A percentile compares a stretch with the other conserved stretches of the same genome.
Evolutionary conservation across 2,888 invertebrate genomes (phyloP).

Genomic region (Eupithecia inturbata): DNA sequence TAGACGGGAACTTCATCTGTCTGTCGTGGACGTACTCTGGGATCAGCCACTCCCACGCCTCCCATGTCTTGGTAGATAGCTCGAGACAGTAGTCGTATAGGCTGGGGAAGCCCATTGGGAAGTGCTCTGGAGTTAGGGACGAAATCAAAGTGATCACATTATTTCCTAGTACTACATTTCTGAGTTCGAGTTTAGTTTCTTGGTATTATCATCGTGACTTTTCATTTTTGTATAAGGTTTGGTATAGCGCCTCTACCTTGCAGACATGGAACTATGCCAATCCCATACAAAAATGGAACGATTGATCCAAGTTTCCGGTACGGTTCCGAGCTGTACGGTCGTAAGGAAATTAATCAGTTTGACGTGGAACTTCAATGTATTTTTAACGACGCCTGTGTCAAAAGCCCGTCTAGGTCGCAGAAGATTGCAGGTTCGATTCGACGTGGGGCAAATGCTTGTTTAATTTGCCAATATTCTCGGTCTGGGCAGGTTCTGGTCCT

Average conservation of each 20-base stretch:
- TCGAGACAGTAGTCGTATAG: constrained; percentile 94
- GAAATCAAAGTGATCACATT: not conserved
- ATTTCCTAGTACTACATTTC: not conserved
- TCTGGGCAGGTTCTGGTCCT: too few species aligned
- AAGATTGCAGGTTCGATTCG: not conserved
- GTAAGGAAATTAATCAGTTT: too few species aligned
- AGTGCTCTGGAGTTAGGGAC: constrained; percentile 80
- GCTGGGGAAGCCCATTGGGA: constrained; percentile 88
- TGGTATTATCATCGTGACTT: not conserved
- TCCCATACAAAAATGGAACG: too few species aligned
- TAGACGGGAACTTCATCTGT: constrained; percentile 89
- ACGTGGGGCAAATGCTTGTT: not conserved
- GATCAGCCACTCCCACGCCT: constrained; percentile 93
- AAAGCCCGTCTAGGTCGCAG: not conserved
- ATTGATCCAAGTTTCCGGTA: too few species aligned
- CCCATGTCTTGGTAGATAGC: constrained; percentile 87
- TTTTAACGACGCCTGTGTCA: not conserved
- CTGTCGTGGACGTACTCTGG: constrained; percentile 90
- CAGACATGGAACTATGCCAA: too few species aligned
- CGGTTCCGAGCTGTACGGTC: not conserved
- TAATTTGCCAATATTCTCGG: not conserved
- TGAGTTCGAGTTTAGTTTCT: not conserved
- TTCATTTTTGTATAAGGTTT: not conserved
- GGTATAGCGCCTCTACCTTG: not conserved
- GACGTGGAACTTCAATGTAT: too few species aligned